Evolutionary conservation across 2,113 vertebrate genomes (phyloP), one percentile per base, ranked within the genome.

Genomic region (Loxodonta africana): DNA sequence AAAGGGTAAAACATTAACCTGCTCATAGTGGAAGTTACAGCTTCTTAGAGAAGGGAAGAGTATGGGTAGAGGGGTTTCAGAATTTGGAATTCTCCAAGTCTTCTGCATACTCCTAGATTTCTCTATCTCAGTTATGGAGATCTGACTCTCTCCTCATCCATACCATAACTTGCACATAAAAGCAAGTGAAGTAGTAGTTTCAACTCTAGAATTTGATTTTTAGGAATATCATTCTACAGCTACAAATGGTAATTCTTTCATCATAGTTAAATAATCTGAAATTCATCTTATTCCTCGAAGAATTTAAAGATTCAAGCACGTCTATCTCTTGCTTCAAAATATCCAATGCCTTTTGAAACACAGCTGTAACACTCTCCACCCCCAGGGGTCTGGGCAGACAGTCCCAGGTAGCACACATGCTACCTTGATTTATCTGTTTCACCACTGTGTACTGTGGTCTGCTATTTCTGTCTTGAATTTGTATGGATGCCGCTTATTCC

Each of bases 251-350:
- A 67, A 37, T 62, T 73, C 18, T 65, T 46, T 91, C 77, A 30
- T 77, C 65, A 63, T 57, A 5, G 15, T 65, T 71, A 96, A 92
- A 82, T 84, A 82, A 37, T 88, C 53, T 74, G 78, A 73, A 37
- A n/a, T 78, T 86, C 88, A 92, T 53, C 9, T 41, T 95, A 62
- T 67, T 89, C 60, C 30, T 81, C 77, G 23, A 82, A 60, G 73
- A 93, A 20, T 57, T 33, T 53, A 83, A 85, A 87, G 25, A 76
- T 33, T 37, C 69, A 76, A 95, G 14, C 15, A 83, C 18, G 26
- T 83, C 44, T 30, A 51, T 74, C n/a, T 33, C 17, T 94, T 80
- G 30, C 46, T 87, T 76, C 53, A 62, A 78, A 80, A 87, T 80
- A 74, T 33, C 33, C 33, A 46, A n/a, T 62, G 12, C 87, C 67